Percentiles rank a stretch among this genome's conserved stretches.
Evolutionary conservation across 2,797 vertebrate species (phyloP).

Genomic region (Propithecus deckenii): DNA sequence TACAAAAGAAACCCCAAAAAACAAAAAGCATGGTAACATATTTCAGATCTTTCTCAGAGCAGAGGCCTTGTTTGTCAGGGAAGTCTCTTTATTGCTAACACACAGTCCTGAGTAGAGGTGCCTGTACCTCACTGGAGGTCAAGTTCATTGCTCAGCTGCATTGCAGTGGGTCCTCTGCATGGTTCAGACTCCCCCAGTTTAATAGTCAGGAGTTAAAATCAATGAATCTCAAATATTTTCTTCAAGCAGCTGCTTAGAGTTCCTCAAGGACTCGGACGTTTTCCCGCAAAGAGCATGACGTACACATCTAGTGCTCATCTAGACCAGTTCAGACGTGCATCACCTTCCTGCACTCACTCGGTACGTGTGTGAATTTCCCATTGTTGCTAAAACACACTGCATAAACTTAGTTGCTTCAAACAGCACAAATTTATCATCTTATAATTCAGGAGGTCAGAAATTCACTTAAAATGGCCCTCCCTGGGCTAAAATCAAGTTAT

Average conservation of each 20-base stretch:
- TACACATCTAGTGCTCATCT: not conserved
- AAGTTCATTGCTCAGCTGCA: not conserved
- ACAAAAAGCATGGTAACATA: not conserved
- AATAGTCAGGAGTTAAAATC: not conserved
- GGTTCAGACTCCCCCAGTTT: not conserved
- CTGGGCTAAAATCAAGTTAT: not conserved
- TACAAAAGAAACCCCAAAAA: not conserved
- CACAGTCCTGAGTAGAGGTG: not conserved
- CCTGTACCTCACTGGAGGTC: not conserved
- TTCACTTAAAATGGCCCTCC: not conserved
- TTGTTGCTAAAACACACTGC: not conserved
- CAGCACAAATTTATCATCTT: not conserved
- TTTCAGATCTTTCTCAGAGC: not conserved
- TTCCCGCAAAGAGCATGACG: not conserved
- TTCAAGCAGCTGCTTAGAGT: not conserved
- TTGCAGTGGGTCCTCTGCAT: not conserved
- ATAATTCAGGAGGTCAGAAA: not conserved
- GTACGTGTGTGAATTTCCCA: not conserved
- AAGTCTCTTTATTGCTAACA: not conserved
- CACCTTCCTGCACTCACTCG: not conserved
- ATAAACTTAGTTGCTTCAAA: not conserved
- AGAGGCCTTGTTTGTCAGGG: not conserved
- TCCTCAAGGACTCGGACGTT: not conserved
- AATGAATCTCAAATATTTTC: not conserved
- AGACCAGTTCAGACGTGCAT: not conserved